Percentiles rank a stretch among this genome's conserved stretches.
Evolutionary conservation across 1,140 invertebrate genomes (phyloP).

Genomic region (Plodia interpunctella): DNA sequence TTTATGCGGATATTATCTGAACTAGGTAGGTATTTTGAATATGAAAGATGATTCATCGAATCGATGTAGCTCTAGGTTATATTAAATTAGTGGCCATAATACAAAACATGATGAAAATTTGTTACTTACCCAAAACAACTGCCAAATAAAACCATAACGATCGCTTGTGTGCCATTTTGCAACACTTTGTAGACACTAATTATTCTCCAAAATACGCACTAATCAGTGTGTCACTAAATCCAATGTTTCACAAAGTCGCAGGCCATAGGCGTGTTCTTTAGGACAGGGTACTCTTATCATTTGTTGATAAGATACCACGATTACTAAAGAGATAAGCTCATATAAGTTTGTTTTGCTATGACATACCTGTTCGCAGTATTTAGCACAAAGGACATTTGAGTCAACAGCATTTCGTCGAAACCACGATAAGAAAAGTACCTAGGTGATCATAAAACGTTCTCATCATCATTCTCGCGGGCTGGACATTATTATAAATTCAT

Average conservation of each 20-base stretch:
- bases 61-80: no score
- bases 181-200: constrained; percentile 2
- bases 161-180: constrained; percentile 57
- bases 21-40: background rate
- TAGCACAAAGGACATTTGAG: constrained; percentile 7
- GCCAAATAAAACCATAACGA: constrained; percentile 66
- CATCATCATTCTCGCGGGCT: no score
- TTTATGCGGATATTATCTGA: background rate
- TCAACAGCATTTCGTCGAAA: background rate
- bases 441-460: background rate
- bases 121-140: constrained; percentile 65
- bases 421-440: background rate
- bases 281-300: constrained; percentile 36
- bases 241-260: background rate
- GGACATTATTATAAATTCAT: background rate
- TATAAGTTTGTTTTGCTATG: constrained; percentile 2
- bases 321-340: constrained; percentile 5
- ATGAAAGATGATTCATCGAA: no score
- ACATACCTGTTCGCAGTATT: background rate
- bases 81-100: no score
- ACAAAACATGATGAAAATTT: no score
- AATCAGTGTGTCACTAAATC: background rate
- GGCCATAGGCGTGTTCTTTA: constrained; percentile 37
- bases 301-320: constrained; percentile 51
- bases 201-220: background rate